These are phyloP conservation scores for Bombus superbus DNA, from an alignment of 1,140 invertebrate genomes.

Conservation along the genomic window DNA sequence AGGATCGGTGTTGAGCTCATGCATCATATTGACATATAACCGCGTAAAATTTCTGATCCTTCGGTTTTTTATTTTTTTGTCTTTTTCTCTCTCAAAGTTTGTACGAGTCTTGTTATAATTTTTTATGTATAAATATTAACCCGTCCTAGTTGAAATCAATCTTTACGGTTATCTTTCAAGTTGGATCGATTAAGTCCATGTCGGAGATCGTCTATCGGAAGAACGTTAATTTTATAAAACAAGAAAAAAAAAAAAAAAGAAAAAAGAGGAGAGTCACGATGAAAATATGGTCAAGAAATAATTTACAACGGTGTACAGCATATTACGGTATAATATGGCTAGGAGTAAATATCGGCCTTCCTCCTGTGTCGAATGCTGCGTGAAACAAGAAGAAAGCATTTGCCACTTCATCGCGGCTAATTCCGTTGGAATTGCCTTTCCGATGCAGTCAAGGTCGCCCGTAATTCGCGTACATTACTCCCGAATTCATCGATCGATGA, in stretches of 20 bases:
- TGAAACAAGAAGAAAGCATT: conserved; percentile 23
- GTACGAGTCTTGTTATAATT: not conserved
- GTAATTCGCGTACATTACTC: conserved; percentile 50
- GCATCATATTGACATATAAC: conserved; percentile 31
- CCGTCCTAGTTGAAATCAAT: not conserved
- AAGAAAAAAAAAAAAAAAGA: not conserved
- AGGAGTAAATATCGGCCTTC: conserved; percentile 22
- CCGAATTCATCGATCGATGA: conserved; percentile 48
- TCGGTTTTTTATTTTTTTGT: not conserved
- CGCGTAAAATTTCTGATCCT: not conserved
- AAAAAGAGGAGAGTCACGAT: not conserved
- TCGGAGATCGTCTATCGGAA: not conserved
- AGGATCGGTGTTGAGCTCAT: not conserved
- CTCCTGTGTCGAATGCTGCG: not conserved
- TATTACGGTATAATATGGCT: conserved; percentile 9
- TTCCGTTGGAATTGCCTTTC: conserved; percentile 51
- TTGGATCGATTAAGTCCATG: not conserved
- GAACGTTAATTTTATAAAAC: not conserved
- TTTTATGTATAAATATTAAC: not conserved
- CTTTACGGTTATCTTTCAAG: not conserved
- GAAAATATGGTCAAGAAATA: not conserved
- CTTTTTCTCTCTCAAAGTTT: too few species aligned
- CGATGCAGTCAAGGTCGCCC: conserved; percentile 64
- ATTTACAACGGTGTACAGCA: conserved; percentile 19
- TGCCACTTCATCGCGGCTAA: conserved; percentile 7